Evolutionary conservation across 64 coral and sea anemone species (phyloP).

Genomic region (Montipora efflorescens): DNA sequence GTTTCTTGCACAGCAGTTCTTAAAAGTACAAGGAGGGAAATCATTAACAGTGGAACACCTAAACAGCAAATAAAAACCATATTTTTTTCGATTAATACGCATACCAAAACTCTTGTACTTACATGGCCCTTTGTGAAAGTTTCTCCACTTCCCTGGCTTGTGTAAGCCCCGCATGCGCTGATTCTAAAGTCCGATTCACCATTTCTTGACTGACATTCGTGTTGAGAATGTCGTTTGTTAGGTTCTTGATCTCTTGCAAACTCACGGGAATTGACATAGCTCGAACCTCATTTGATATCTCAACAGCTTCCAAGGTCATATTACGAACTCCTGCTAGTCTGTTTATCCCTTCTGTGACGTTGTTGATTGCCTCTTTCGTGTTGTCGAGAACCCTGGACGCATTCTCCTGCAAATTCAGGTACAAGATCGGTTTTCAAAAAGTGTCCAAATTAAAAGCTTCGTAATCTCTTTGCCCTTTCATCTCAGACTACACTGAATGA

Average conservation of each 20-base stretch:
- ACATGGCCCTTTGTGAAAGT: slow-evolving; percentile 88
- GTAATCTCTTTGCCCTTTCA: too few species aligned
- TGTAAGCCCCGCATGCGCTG: slow-evolving; percentile 71
- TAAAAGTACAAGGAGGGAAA: neutral
- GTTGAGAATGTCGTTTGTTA: slow-evolving; percentile 78
- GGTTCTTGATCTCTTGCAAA: slow-evolving; percentile 70
- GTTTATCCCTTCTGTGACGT: slow-evolving; percentile 83
- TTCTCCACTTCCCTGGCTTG: slow-evolving; percentile 72
- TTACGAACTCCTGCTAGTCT: slow-evolving; percentile 66
- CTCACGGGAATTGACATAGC: slow-evolving; percentile 71
- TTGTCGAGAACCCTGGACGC: slow-evolving; percentile 75
- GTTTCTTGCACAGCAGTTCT: slow-evolving; percentile 86
- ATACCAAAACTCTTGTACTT: slow-evolving; percentile 18
- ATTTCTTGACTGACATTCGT: slow-evolving; percentile 73
- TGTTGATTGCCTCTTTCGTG: slow-evolving; percentile 60
- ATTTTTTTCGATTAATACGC: neutral
- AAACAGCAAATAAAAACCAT: too few species aligned
- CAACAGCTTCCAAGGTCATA: slow-evolving; percentile 73
- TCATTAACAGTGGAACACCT: neutral
- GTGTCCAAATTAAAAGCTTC: too few species aligned
- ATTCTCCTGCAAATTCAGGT: slow-evolving; percentile 66
- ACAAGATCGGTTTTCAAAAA: neutral
- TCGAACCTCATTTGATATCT: slow-evolving; percentile 67
- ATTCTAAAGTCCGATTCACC: slow-evolving; percentile 85
- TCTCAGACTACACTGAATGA: too few species aligned